phyloP scores from a whole-genome alignment of 2,113 vertebrate genomes.

The Toxotes jaculatrix region DNA sequence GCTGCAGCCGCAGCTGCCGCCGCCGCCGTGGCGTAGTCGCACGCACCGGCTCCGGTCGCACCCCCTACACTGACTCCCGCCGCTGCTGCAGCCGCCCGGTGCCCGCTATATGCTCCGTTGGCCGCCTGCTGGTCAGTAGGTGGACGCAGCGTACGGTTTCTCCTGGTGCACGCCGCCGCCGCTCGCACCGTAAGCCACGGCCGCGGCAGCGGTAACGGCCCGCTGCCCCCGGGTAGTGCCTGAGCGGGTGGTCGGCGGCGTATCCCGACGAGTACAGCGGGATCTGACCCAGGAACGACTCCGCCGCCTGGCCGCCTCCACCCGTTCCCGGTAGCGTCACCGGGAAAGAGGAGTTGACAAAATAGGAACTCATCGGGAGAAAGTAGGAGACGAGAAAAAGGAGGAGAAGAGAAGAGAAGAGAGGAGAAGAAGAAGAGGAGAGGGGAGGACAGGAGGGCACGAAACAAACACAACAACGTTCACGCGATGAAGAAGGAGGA shows the following conservation, averaged over 20 bases:
- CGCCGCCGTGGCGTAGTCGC: slow-evolving; percentile 90
- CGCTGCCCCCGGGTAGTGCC: slow-evolving; percentile 89
- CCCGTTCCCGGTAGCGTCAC: slow-evolving; percentile 94
- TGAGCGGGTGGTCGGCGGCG: slow-evolving; percentile 93
- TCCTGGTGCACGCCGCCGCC: slow-evolving; percentile 71
- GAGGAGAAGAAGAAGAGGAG: slow-evolving; percentile 34
- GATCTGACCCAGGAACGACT: slow-evolving; percentile 97
- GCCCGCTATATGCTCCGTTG: slow-evolving; percentile 87
- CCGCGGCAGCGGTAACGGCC: slow-evolving; percentile 79
- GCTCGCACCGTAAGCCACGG: slow-evolving; percentile 86
- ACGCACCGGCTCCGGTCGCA: slow-evolving; percentile 81
- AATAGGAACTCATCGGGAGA: slow-evolving; percentile 98
- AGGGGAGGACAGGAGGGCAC: slow-evolving; percentile 65
- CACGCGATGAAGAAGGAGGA: slow-evolving; percentile 66
- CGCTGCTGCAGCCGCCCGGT: slow-evolving; percentile 72
- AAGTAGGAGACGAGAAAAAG: slow-evolving; percentile 40
- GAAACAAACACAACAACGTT: slow-evolving; percentile 68
- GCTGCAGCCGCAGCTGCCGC: slow-evolving; percentile 70
- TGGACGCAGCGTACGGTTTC: slow-evolving; percentile 79
- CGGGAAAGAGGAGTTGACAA: slow-evolving; percentile 99
- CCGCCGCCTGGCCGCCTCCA: slow-evolving; percentile 91
- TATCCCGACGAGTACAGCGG: slow-evolving; percentile 97
- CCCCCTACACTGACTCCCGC: slow-evolving; percentile 73
- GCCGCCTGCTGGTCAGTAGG: slow-evolving; percentile 92
- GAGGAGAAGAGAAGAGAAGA: slow-evolving; percentile 12